Evolutionary conservation across 1,140 invertebrate species (phyloP).

Genomic region (Sogatella furcifera): DNA sequence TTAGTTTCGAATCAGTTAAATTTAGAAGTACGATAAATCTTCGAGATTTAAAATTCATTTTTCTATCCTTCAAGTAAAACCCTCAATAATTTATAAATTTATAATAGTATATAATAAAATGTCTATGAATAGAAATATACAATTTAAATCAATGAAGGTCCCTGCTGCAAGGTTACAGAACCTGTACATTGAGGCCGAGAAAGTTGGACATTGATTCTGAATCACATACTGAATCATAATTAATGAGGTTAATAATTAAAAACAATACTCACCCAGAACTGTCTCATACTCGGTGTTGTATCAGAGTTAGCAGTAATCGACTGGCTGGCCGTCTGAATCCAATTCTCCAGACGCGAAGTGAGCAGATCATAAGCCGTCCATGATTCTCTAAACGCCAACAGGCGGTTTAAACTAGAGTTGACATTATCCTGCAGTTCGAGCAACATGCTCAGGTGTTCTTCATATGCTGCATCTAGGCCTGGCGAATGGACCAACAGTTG

Average conservation of each 20-base stretch:
- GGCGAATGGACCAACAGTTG: slow-evolving; percentile 59
- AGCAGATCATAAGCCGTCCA: slow-evolving; percentile 61
- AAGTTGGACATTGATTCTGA: no score
- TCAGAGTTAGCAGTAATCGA: slow-evolving; percentile 51
- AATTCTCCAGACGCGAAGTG: slow-evolving; percentile 57
- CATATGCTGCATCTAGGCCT: slow-evolving; percentile 55
- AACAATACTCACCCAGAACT: slow-evolving; percentile 55
- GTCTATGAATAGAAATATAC: no score
- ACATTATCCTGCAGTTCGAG: slow-evolving; percentile 60
- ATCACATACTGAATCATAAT: no score
- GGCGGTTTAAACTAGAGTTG: slow-evolving; percentile 50
- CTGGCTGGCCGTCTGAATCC: slow-evolving; percentile 58
- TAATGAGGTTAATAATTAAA: not conserved
- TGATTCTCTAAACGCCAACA: slow-evolving; percentile 60
- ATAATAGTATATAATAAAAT: no score
- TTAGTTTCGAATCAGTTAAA: no score
- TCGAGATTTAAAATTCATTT: no score
- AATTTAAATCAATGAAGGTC: no score
- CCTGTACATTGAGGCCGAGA: no score
- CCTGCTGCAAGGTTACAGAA: no score
- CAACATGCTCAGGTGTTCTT: slow-evolving; percentile 54
- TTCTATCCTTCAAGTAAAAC: no score
- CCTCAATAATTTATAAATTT: no score
- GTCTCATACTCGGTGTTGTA: slow-evolving; percentile 55
- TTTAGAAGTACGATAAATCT: no score